A percentile compares a stretch with the other conserved stretches of the same genome.
These are phyloP conservation scores for Melopsittacus undulatus DNA, from an alignment of 2,797 vertebrate genomes.

Conservation along the genomic window DNA sequence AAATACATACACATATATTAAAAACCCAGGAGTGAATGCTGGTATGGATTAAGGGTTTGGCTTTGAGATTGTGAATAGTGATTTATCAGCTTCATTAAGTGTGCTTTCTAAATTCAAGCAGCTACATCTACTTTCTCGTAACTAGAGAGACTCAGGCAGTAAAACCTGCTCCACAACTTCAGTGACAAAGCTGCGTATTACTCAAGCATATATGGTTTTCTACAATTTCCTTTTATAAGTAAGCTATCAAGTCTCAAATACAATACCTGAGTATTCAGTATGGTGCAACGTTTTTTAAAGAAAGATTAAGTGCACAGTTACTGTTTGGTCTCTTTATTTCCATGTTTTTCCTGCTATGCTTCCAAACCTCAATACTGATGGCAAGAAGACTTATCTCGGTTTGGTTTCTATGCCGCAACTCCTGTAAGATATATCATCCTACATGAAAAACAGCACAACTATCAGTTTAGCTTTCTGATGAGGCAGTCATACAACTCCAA, in stretches of 20 bases:
- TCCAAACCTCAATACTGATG: not conserved
- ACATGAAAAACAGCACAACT: not conserved
- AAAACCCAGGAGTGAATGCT: not conserved
- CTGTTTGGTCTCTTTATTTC: not conserved
- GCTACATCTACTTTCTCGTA: not conserved
- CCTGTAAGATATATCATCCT: not conserved
- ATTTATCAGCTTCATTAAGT: not conserved
- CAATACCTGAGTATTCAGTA: not conserved
- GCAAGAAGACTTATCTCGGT: not conserved
- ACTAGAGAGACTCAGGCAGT: not conserved
- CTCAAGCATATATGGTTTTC: accelerated
- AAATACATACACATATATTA: not conserved
- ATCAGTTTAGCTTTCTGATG: not conserved
- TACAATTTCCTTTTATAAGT: not conserved
- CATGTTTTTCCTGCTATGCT: not conserved
- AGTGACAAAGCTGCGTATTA: not conserved
- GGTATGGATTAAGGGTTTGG: not conserved
- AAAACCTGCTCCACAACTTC: not conserved
- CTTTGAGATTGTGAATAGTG: not conserved
- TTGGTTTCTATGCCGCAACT: not conserved
- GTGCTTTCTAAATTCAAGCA: not conserved
- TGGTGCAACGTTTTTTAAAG: not conserved
- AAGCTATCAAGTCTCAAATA: not conserved
- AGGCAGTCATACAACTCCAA: not conserved
- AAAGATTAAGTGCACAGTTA: not conserved